Base-by-base conservation (phyloP, 2,888 invertebrate genomes). In the Volucella zonaria region DNA sequence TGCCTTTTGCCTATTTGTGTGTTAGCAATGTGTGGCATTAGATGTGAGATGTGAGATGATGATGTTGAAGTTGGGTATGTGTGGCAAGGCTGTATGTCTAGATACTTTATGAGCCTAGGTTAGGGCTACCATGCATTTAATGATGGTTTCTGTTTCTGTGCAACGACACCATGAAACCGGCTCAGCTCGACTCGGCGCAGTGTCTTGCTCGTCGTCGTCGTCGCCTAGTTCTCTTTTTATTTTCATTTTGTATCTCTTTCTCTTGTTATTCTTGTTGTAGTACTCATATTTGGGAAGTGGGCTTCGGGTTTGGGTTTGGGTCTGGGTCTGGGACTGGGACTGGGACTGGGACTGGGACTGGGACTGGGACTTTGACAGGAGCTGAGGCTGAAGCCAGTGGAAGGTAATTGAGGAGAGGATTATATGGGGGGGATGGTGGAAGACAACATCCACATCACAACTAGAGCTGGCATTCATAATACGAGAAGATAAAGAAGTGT, bases 11-110 rank as follows among this genome's bases (percentile, higher is more conserved):
- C 40, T 49, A 62, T 62, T 62, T 62, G 15, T n/a, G 12, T 11
- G 31, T 38, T 49, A 49, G n/a, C 52, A 42, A 52, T 52, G 23
- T 52, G 64, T 64, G 64, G 49, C 56, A 67, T 80, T 74, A 58
- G 66, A 54, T 43, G 54, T n/a, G n/a, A 58, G 66, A 54, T 43
- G 54, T n/a, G n/a, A 42, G 58, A 47, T 31, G 18, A 31, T 12
- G 59, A 71, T 81, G 76, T 70, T 81, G 68, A 81, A 45, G 81
- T 59, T 81, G 81, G 74, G 75, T 81, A 81, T 81, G 81, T 81
- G 76, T 81, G 81, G 70, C 81, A 81, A 81, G 81, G 81, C 76
- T 81, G 70, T 70, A 42, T 66, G 81, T 81, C 81, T 71, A 76
- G 68, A 75, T 71, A 66, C 76, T 81, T 76, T 81, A 66, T 81